Conservation (phyloP, 2,797 vertebrate species). For the Pseudochirops cupreus region DNA sequence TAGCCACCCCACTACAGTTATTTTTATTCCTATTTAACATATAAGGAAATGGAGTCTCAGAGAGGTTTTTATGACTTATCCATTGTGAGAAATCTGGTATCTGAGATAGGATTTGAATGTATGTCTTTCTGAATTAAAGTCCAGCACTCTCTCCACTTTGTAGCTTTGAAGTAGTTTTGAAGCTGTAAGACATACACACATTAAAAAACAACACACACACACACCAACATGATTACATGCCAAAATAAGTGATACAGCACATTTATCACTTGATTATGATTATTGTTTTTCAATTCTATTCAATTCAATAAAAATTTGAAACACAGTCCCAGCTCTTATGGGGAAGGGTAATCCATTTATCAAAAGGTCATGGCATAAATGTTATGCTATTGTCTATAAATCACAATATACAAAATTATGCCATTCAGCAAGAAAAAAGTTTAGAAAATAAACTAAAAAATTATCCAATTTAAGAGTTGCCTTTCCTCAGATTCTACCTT, state of each 20-base stretch:
- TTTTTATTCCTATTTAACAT: no score
- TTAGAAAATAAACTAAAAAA: slow-evolving; percentile 15
- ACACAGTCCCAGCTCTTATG: neutral
- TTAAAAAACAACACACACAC: no score
- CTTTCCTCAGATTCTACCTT: slow-evolving; percentile 23
- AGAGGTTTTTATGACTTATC: no score
- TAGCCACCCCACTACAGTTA: no score
- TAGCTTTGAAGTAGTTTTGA: no score
- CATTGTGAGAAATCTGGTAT: no score
- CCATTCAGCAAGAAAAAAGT: neutral
- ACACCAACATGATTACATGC: neutral
- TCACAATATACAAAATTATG: slow-evolving; percentile 22
- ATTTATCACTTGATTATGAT: neutral
- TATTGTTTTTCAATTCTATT: neutral
- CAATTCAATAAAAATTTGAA: neutral
- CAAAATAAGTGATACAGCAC: neutral
- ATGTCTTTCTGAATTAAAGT: no score
- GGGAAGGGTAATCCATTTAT: neutral
- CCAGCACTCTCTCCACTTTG: no score
- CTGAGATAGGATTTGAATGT: no score
- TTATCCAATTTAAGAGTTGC: neutral
- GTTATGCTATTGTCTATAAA: neutral
- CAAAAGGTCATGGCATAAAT: neutral
- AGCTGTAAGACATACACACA: no score
- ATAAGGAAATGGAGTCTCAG: no score